phyloP scores from a whole-genome alignment of 2,888 invertebrate species.

The Mesoligia furuncula region DNA sequence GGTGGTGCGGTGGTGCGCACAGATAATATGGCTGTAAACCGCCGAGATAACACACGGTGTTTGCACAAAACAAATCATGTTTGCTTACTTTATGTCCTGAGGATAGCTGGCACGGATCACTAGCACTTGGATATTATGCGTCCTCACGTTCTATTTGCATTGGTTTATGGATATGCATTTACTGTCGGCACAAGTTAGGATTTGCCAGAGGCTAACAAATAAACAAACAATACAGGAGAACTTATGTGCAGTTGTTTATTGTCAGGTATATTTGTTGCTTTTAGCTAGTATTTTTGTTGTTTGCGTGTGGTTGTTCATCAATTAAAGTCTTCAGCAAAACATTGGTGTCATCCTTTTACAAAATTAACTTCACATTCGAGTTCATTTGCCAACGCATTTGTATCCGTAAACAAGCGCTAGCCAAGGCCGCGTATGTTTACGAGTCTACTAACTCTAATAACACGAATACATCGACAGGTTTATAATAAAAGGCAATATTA shows the following conservation, averaged over 20 bases:
- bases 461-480: constrained; percentile 65
- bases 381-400: constrained; percentile 80
- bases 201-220: constrained; percentile 51
- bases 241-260: constrained; percentile 17
- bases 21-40: constrained; percentile 80
- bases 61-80: constrained; percentile 86
- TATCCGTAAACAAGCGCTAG: constrained; percentile 83
- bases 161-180: constrained; percentile 74
- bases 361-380: constrained; percentile 72
- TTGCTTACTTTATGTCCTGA: constrained; percentile 84
- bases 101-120: constrained; percentile 81
- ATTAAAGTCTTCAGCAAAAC: constrained; percentile 53
- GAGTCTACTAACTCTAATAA: constrained; percentile 72
- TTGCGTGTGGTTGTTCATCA: constrained; percentile 26
- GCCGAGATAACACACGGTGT: constrained; percentile 82
- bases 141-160: constrained; percentile 87
- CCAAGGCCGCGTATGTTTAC: constrained; percentile 85
- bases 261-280: constrained; percentile 44
- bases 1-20: constrained; percentile 77
- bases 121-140: constrained; percentile 77
- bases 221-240: constrained; percentile 52
- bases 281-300: constrained; percentile 12
- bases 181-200: constrained; percentile 57
- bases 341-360: constrained; percentile 67
- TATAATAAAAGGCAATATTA: constrained; percentile 64